phyloP scores from a whole-genome alignment of 2,797 vertebrate genomes.

The Danio tinwini region DNA sequence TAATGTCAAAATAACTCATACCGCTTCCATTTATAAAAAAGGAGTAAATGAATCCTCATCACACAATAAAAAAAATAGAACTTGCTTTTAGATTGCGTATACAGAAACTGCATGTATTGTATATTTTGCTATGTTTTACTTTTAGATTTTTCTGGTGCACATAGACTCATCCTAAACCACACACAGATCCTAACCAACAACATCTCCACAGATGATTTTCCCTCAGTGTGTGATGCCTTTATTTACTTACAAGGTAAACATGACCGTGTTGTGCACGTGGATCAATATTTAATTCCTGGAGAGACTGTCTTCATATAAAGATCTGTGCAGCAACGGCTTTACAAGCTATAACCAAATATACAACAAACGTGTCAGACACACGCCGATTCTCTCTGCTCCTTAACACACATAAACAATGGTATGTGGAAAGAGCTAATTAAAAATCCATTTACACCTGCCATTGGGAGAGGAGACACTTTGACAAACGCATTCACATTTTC shows the following conservation, averaged over 20 bases:
- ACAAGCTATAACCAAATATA: constrained; percentile 62
- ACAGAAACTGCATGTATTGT: no score
- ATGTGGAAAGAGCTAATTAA: constrained; percentile 57
- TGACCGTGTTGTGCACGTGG: background rate
- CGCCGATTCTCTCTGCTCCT: constrained; percentile 7
- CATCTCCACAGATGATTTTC: background rate
- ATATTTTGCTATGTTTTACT: no score
- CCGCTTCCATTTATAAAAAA: no score
- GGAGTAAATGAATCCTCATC: no score
- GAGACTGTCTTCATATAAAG: constrained; percentile 5
- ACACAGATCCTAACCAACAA: background rate
- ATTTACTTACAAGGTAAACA: background rate
- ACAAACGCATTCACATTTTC: constrained; percentile 19
- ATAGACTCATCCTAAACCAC: background rate
- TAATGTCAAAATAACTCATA: no score
- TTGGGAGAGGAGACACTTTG: constrained; percentile 15
- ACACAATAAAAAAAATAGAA: no score
- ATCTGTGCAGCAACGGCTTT: background rate
- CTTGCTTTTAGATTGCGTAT: no score
- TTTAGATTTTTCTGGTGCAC: no score
- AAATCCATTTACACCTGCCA: constrained; percentile 45
- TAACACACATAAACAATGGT: constrained; percentile 50
- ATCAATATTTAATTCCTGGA: constrained; percentile 13
- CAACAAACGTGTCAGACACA: constrained; percentile 61
- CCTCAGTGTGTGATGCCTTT: background rate